A percentile compares a stretch with the other conserved stretches of the same genome.
phyloP scores from a whole-genome alignment of 1,140 invertebrate species.

The Musca vetustissima region DNA sequence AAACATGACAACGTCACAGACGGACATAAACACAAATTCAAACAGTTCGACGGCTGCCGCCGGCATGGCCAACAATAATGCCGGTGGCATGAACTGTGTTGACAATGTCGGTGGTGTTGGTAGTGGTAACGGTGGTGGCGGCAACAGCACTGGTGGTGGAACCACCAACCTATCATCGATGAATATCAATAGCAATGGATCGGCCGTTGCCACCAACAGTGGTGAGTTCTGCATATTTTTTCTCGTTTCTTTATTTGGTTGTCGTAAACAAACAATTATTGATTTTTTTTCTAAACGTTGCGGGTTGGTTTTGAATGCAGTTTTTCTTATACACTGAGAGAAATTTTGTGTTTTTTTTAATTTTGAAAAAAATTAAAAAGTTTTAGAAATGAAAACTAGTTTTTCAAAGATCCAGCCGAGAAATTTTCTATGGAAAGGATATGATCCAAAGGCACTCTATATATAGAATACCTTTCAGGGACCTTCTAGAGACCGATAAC shows the following conservation, averaged over 20 bases:
- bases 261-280: no score
- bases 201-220: neutral
- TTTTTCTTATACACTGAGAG: no score
- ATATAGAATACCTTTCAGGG: no score
- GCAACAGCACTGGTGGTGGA: neutral
- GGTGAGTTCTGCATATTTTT: slow-evolving; percentile 1
- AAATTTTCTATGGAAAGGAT: no score
- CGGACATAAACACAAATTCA: slow-evolving; percentile 20
- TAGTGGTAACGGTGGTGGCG: neutral
- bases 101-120: neutral
- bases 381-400: no score
- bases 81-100: neutral
- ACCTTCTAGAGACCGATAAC: no score
- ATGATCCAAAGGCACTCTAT: no score
- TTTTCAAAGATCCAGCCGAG: no score
- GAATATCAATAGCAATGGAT: slow-evolving; percentile 1
- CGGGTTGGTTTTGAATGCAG: no score
- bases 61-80: slow-evolving; percentile 3
- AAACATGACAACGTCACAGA: slow-evolving; percentile 21
- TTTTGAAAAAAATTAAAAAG: no score
- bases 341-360: no score
- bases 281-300: no score
- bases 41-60: neutral
- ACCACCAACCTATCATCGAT: neutral
- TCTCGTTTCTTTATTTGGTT: neutral